A percentile compares a stretch with the other conserved stretches of the same genome.
These are phyloP conservation scores for Tangara arthus DNA, from an alignment of 2,797 vertebrate genomes.

Conservation along the genomic window DNA sequence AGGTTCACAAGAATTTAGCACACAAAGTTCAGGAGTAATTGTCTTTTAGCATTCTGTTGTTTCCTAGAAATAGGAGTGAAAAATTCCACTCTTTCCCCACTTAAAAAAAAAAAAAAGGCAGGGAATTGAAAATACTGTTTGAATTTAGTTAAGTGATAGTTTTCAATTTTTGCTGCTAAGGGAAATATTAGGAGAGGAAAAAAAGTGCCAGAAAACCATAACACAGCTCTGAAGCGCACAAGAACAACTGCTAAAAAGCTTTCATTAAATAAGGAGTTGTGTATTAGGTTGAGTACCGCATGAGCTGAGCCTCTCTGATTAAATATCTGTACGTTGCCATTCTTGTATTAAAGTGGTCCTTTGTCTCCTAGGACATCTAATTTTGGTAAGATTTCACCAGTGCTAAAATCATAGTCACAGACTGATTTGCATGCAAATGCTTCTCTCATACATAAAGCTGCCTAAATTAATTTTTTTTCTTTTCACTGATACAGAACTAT, in stretches of 20 bases:
- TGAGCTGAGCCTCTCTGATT: not conserved
- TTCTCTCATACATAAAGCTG: not conserved
- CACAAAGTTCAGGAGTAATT: not conserved
- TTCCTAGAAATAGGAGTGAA: not conserved
- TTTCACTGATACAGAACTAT: not conserved
- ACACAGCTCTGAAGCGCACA: not conserved
- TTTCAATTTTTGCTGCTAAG: not conserved
- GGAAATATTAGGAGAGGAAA: not conserved
- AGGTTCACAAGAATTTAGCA: not conserved
- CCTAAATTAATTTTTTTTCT: not conserved
- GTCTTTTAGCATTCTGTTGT: not conserved
- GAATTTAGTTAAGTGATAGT: not conserved
- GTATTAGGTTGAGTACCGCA: not conserved
- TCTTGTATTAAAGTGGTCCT: not conserved
- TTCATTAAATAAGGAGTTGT: not conserved
- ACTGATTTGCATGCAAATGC: not conserved
- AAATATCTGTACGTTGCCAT: not conserved
- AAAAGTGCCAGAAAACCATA: not conserved
- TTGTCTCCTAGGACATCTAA: not conserved
- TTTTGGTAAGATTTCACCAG: not conserved
- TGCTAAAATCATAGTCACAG: not conserved
- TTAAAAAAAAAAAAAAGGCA: rapidly evolving
- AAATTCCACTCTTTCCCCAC: not conserved
- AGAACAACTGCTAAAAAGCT: not conserved
- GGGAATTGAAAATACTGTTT: not conserved